Conservation (phyloP, 2,888 invertebrate species). For the Copidosoma aretas region DNA sequence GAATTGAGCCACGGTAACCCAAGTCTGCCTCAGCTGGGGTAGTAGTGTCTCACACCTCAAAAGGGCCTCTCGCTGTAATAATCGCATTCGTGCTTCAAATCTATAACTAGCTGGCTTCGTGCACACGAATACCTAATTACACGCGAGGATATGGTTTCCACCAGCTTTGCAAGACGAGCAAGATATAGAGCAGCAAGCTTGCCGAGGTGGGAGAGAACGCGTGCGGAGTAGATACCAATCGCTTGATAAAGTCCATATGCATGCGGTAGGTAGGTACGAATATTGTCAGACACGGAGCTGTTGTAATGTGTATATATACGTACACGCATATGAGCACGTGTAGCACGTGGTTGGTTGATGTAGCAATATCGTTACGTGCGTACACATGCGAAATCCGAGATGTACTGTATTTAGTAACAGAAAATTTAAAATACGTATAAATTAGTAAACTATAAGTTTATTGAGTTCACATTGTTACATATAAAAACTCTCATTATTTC, state of each 20-base stretch:
- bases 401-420: no score
- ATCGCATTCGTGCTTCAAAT: constrained; percentile 53
- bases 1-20: no score
- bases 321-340: neutral
- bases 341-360: no score
- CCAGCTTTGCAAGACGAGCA: neutral
- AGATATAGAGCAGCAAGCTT: neutral
- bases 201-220: constrained; percentile 1
- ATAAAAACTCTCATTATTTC: no score
- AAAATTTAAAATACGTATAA: no score
- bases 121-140: constrained; percentile 33
- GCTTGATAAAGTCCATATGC: constrained; percentile 29
- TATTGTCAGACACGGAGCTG: neutral
- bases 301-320: no score
- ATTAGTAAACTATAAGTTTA: no score
- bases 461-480: no score
- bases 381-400: neutral
- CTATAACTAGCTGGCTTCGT: constrained; percentile 45
- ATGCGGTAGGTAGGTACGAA: constrained; percentile 14
- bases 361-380: neutral
- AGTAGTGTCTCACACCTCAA: neutral
- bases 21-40: no score
- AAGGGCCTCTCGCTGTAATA: constrained; percentile 36
- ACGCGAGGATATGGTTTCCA: constrained; percentile 18
- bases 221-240: constrained; percentile 30